Conservation (phyloP, 1,140 invertebrate species). For the Bradysia coprophila region DNA sequence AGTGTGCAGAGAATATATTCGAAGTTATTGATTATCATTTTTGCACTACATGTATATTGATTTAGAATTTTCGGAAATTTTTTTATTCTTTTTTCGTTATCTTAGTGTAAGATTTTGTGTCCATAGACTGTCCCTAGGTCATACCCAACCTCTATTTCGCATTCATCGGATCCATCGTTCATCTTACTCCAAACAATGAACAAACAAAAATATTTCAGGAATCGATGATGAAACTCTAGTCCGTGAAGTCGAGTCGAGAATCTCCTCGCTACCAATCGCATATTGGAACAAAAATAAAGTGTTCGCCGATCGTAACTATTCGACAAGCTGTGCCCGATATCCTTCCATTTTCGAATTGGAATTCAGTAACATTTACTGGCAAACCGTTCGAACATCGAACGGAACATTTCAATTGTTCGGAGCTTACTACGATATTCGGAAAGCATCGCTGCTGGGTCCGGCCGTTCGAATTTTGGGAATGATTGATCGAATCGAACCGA, state of each 20-base stretch:
- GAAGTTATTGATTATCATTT: too few relatives aligned
- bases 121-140: too few relatives aligned
- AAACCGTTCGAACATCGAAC: slow-evolving; percentile 52
- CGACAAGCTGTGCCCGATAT: slow-evolving; percentile 57
- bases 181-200: too few relatives aligned
- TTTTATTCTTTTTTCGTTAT: too few relatives aligned
- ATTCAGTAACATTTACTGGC: slow-evolving; percentile 85
- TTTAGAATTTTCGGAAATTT: too few relatives aligned
- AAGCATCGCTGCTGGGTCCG: slow-evolving; percentile 44
- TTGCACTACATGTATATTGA: too few relatives aligned
- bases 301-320: slow-evolving; percentile 35
- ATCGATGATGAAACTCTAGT: too few relatives aligned
- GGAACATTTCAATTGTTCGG: slow-evolving; percentile 75
- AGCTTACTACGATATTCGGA: slow-evolving; percentile 67
- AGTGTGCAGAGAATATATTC: too few relatives aligned
- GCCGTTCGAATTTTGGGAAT: slow-evolving; percentile 67
- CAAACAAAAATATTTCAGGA: too few relatives aligned
- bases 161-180: too few relatives aligned
- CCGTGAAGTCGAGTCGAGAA: slow-evolving; percentile 48
- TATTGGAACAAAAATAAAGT: slow-evolving; percentile 67
- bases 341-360: slow-evolving; percentile 74
- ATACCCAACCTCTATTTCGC: too few relatives aligned
- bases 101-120: too few relatives aligned
- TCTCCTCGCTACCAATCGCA: slow-evolving; percentile 63
- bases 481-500: slow-evolving; percentile 65